phyloP scores from a whole-genome alignment of 2,797 vertebrate genomes.

The Neomorphus geoffroyi region DNA sequence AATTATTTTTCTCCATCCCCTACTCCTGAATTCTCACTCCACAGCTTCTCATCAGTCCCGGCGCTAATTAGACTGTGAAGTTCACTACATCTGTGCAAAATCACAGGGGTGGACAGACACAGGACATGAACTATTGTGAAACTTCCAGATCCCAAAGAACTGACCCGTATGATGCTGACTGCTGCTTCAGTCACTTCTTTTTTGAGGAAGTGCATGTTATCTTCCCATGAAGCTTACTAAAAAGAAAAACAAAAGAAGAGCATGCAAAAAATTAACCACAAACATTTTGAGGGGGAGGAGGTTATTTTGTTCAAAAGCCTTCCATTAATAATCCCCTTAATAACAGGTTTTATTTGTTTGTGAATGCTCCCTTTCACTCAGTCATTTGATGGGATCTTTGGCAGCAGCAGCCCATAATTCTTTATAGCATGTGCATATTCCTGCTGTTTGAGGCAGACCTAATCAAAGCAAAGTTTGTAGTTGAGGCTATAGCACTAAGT shows the following conservation, averaged over 20 bases:
- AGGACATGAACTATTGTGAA: neutral
- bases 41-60: neutral
- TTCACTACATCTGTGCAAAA: neutral
- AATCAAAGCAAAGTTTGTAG: constrained; percentile 44
- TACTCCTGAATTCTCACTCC: neutral
- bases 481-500: neutral
- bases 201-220: neutral
- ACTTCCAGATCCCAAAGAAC: neutral
- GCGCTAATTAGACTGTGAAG: neutral
- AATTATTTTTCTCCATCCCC: neutral
- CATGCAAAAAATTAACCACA: neutral
- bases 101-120: neutral
- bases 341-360: constrained; percentile 31
- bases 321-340: constrained; percentile 51
- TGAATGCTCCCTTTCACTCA: constrained; percentile 36
- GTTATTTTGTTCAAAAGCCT: neutral
- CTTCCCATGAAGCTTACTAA: neutral
- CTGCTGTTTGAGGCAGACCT: constrained; percentile 19
- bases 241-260: neutral
- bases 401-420: neutral
- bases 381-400: constrained; percentile 44
- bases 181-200: neutral
- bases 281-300: neutral
- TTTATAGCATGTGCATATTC: neutral
- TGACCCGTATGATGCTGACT: neutral